These are phyloP conservation scores for Poecilia latipinna DNA, from an alignment of 2,113 vertebrate species.

Conservation along the genomic window DNA sequence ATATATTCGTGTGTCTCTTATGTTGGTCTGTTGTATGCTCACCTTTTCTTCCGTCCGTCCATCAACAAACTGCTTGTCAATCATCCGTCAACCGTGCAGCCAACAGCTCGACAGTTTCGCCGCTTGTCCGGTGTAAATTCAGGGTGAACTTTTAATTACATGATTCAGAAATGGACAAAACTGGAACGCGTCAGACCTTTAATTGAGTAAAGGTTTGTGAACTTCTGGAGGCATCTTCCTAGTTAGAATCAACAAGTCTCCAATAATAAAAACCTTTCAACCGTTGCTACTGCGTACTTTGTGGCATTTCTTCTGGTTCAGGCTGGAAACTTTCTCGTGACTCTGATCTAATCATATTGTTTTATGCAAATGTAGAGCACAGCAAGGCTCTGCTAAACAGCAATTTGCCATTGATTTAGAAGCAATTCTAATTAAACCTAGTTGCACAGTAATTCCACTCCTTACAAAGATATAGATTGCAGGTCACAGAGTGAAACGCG, in stretches of 20 bases:
- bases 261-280: background rate
- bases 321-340: constrained; percentile 7
- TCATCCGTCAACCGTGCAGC: no score
- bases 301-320: background rate
- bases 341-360: constrained; percentile 17
- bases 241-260: no score
- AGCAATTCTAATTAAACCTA: constrained; percentile 45
- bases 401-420: constrained; percentile 34
- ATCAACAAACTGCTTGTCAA: no score
- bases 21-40: no score
- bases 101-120: no score
- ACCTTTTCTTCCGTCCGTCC: no score
- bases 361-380: constrained; percentile 38
- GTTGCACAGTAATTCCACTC: constrained; percentile 33
- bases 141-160: background rate
- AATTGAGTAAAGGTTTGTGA: no score
- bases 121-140: no score
- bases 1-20: no score
- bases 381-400: constrained; percentile 32
- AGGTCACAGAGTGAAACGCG: constrained; percentile 33
- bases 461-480: constrained; percentile 32
- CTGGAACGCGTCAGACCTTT: background rate
- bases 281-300: background rate
- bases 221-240: no score
- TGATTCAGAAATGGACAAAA: background rate